Evolutionary conservation across 1,140 invertebrate genomes (phyloP), one percentile per base, ranked within the genome.

Genomic region (Pseudomyrmex flavicornis): DNA sequence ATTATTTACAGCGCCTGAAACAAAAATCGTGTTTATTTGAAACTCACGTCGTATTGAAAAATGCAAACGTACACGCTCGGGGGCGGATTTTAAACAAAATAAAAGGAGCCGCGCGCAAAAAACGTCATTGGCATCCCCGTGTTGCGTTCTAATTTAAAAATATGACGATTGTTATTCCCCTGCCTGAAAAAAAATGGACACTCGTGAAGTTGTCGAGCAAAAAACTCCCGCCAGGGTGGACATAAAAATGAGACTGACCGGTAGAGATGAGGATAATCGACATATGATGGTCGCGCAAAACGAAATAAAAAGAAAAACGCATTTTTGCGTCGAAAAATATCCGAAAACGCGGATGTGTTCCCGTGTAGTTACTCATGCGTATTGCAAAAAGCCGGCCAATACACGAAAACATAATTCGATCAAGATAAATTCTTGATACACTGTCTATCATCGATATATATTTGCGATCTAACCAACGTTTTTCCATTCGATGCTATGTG

Each of bases 331-430:
- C 76, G 61, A 48, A 22, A 69, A 58, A 63, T 69, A 68, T 50
- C 70, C 54, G 72, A 83, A 35, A 88, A 82, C 77, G 80, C 58
- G 20, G 59, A 69, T 86, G 77, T 88, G 85, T 87, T 91, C 88
- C 76, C 17, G 87, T 83, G 90, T 89, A 90, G 91, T 92, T 90
- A 89, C 88, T 82, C 79, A 63, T 85, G 68, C 88, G 77, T 88
- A 46, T 22, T 59, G 66, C 80, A 68, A 73, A 35, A 35, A 35
- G 35, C 0, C 50, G 35, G 15, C 52, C 58, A 35, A 35, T 35
- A 35, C 5, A 12, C 54, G 75, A 87, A 89, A 89, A 90, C 85
- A 82, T 84, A 85, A 90, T 90, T 90, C 66, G 73, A 58, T 68
- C 73, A 50, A 66, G 72, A 82, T 79, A 56, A 15, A 74, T 86